Evolutionary conservation across 2,888 invertebrate genomes (phyloP), one percentile per base, ranked within the genome.

Genomic region (Amphipyra tragopoginis): DNA sequence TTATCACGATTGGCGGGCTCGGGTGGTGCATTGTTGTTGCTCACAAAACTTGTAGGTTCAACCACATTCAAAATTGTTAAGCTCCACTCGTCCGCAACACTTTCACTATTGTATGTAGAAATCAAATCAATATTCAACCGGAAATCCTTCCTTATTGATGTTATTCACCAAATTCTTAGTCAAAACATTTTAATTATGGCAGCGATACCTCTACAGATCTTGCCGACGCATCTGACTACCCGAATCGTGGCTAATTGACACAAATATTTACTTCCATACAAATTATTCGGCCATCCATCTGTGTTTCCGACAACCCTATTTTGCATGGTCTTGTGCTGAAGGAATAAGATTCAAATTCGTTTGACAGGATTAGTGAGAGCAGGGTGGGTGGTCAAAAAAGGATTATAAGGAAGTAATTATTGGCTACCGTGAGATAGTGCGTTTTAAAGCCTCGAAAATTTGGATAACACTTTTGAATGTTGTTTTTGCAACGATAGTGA

Each of bases 221-320:
- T 13, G 5, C 71, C 75, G 66, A 52, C 59, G 51, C 57, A 56
- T 40, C 44, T 63, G 34, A 65, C 47, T 62, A 9, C 26, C 10
- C 39, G 39, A 45, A 38, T 64, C 2, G 38, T 14, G 10, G 2
- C 79, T 87, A 86, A 86, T 85, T 81, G 81, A 74, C 65, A 79
- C 80, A 84, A 89, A 88, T 86, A 88, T 86, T 86, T 82, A 79
- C 83, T 68, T 55, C 39, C 34, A 65, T 68, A 58, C 59, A 64
- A 70, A 64, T 62, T 39, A 78, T 75, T 68, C 71, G 56, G 55
- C 59, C 77, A 69, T 68, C 77, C 74, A 73, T 57, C 59, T 80
- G 57, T 75, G 60, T 73, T 65, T 69, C 72, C 65, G 52, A 54
- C 26, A 43, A 1, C 29, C 10, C 3, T 26, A 34, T 34, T 26